These are phyloP conservation scores for Venusia cambrica DNA, from an alignment of 2,888 invertebrate genomes.

Conservation along the genomic window DNA sequence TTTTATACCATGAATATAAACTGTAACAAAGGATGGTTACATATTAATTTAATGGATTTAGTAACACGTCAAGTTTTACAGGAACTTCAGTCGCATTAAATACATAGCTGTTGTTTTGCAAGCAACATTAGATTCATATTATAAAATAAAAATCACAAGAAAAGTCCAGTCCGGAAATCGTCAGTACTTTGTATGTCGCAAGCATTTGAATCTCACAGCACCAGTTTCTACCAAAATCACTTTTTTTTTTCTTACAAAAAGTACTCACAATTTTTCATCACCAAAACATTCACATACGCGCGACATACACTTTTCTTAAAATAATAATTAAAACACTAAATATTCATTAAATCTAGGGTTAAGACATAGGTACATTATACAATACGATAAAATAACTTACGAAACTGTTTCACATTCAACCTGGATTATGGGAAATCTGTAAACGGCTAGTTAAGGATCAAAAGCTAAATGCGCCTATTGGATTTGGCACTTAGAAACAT, in stretches of 20 bases:
- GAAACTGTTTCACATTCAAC: slow-evolving; percentile 66
- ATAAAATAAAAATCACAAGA: slow-evolving; percentile 60
- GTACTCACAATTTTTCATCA: slow-evolving; percentile 28
- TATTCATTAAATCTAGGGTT: slow-evolving; percentile 58
- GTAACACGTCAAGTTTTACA: slow-evolving; percentile 56
- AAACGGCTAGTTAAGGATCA: slow-evolving; percentile 37
- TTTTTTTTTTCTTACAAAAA: slow-evolving; percentile 25
- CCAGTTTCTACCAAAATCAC: slow-evolving; percentile 60
- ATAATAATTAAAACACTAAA: slow-evolving; percentile 65
- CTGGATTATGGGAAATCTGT: slow-evolving; percentile 63
- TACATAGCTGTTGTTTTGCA: slow-evolving; percentile 59
- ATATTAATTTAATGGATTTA: slow-evolving; percentile 61
- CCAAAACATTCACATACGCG: slow-evolving; percentile 66
- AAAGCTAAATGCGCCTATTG: slow-evolving; percentile 42
- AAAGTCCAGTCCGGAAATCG: slow-evolving; percentile 62
- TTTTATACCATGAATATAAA: slow-evolving; percentile 74
- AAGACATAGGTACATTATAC: slow-evolving; percentile 72
- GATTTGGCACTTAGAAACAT: slow-evolving; percentile 58
- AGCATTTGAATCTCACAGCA: slow-evolving; percentile 75
- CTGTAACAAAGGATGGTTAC: slow-evolving; percentile 75
- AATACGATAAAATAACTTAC: slow-evolving; percentile 75
- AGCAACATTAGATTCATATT: slow-evolving; percentile 56
- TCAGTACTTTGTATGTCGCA: slow-evolving; percentile 67
- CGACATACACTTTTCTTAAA: slow-evolving; percentile 66
- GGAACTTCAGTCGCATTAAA: slow-evolving; percentile 74